Percentiles rank a stretch among this genome's conserved stretches.
Conservation (phyloP, 2,113 vertebrate species). For the Ifrita kowaldi region DNA sequence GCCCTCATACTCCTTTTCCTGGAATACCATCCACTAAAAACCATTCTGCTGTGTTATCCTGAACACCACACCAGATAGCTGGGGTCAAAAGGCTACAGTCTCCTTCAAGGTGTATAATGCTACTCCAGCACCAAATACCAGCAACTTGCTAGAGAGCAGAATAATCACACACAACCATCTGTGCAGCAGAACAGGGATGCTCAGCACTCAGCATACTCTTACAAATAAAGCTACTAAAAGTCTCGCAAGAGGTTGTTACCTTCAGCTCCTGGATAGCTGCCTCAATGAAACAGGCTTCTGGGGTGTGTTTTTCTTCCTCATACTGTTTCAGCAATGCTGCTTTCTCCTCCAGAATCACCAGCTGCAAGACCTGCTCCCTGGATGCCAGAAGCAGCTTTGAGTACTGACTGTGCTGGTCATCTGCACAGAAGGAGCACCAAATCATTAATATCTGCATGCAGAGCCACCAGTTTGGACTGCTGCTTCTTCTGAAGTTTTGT, state of each 20-base stretch:
- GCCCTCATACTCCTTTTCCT: not conserved
- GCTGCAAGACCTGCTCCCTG: conserved; percentile 81
- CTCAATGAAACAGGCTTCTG: conserved; percentile 91
- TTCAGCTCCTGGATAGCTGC: conserved; percentile 90
- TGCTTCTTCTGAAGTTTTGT: not conserved
- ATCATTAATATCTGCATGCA: rapidly evolving
- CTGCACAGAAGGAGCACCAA: conserved; percentile 29
- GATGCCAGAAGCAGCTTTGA: conserved; percentile 95
- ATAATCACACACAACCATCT: not conserved
- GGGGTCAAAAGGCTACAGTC: not conserved
- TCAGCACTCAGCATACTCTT: not conserved
- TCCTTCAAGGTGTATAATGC: not conserved
- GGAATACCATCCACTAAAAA: not conserved
- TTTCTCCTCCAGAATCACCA: conserved; percentile 86
- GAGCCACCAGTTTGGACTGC: not conserved
- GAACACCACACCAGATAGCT: not conserved
- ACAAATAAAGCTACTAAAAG: not conserved
- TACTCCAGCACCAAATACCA: not conserved
- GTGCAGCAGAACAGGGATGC: not conserved
- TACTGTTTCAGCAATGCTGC: conserved; percentile 82
- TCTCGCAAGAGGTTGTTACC: conserved; percentile 65
- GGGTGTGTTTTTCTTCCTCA: conserved; percentile 81
- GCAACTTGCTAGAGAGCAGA: not conserved
- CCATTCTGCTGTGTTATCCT: not conserved
- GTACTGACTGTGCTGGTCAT: conserved; percentile 83